These are phyloP conservation scores for Hyphantria cunea DNA, from an alignment of 1,140 invertebrate genomes.

Conservation along the genomic window DNA sequence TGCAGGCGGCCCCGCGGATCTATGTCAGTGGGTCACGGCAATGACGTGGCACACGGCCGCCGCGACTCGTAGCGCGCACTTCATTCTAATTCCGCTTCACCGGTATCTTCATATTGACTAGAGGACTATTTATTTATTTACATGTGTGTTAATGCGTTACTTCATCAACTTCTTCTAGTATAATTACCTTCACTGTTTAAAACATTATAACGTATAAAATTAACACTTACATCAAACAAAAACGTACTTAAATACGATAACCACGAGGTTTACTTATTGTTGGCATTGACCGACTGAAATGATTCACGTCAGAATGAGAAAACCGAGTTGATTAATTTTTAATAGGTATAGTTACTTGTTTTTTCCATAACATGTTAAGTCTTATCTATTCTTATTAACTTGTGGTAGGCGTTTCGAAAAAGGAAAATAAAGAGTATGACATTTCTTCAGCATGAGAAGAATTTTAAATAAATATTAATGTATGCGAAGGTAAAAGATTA, in stretches of 20 bases:
- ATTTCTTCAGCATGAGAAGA: too few relatives aligned
- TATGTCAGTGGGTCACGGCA: conserved; percentile 80
- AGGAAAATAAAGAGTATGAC: too few relatives aligned
- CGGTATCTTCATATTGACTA: conserved; percentile 66
- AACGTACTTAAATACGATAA: conserved; percentile 3
- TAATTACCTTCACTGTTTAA: background rate
- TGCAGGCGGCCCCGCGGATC: conserved; percentile 79
- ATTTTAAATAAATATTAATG: too few relatives aligned
- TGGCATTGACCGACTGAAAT: conserved; percentile 65
- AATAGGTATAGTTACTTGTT: conserved; percentile 25
- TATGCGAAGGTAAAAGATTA: too few relatives aligned
- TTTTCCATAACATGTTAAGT: conserved; percentile 28
- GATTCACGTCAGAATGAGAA: conserved; percentile 46
- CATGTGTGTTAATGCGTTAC: conserved; percentile 47
- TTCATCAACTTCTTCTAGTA: conserved; percentile 41
- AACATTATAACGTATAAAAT: conserved; percentile 1
- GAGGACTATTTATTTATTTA: conserved; percentile 58
- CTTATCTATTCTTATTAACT: too few relatives aligned
- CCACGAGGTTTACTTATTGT: conserved; percentile 30
- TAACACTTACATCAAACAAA: conserved; percentile 1
- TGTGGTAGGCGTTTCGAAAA: too few relatives aligned
- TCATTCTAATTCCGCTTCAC: conserved; percentile 80
- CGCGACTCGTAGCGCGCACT: conserved; percentile 68
- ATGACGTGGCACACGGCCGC: conserved; percentile 79
- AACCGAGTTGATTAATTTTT: conserved; percentile 25